Conservation (phyloP, 2,113 vertebrate species). For the Drymodes brunneopygia region DNA sequence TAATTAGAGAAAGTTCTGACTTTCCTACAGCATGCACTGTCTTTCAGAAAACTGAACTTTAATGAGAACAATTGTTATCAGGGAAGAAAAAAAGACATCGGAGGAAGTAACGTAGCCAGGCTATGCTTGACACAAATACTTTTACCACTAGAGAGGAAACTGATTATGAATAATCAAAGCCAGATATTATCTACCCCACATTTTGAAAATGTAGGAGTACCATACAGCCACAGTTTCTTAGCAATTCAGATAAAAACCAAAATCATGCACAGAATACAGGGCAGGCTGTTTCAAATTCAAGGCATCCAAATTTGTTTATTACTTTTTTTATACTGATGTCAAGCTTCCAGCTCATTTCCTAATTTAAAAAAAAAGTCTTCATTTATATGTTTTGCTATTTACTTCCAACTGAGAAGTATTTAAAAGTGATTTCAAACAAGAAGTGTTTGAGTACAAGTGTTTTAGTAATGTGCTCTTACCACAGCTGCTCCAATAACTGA, state of each 20-base stretch:
- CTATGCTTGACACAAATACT: not conserved
- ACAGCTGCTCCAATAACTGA: conserved; percentile 77
- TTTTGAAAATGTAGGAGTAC: not conserved
- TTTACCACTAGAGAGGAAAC: not conserved
- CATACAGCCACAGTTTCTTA: not conserved
- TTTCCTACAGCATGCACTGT: not conserved
- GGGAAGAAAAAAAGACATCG: not conserved
- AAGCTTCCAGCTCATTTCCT: not conserved
- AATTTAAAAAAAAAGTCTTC: not conserved
- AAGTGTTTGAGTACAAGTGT: not conserved
- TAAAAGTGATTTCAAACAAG: not conserved
- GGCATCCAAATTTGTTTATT: not conserved
- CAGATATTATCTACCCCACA: not conserved
- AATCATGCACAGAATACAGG: not conserved
- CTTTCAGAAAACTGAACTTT: not conserved
- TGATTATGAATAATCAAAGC: not conserved
- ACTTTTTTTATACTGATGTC: not conserved
- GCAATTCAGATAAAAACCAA: not conserved
- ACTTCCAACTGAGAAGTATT: not conserved
- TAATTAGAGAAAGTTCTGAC: not conserved
- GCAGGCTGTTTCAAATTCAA: not conserved
- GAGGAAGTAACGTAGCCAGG: not conserved
- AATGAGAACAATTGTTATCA: not conserved
- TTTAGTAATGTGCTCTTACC: conserved; percentile 68
- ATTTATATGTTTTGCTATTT: not conserved